Conservation (phyloP, 2,113 vertebrate species). For the Lepus timidus region DNA sequence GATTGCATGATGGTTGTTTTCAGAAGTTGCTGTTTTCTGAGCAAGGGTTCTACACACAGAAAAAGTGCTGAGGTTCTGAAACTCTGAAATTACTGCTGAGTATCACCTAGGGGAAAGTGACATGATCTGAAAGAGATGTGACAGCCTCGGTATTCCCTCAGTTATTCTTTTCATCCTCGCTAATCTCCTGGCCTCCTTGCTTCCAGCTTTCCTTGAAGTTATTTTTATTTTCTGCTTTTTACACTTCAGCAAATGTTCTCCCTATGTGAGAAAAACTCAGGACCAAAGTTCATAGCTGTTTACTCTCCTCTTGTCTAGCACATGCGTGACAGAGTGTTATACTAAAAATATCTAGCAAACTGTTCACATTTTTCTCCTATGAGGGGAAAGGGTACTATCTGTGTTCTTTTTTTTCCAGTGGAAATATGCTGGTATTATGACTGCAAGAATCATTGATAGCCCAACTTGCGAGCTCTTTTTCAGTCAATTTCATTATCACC, state of each 20-base stretch:
- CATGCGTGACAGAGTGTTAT: slow-evolving; percentile 63
- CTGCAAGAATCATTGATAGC: slow-evolving; percentile 38
- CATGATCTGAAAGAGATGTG: slow-evolving; percentile 57
- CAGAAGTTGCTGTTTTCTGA: slow-evolving; percentile 71
- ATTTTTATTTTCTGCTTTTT: slow-evolving; percentile 78
- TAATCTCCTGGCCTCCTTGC: slow-evolving; percentile 51
- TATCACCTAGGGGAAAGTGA: slow-evolving; percentile 22
- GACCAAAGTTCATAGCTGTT: slow-evolving; percentile 78
- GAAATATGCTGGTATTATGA: slow-evolving; percentile 50
- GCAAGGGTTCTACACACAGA: slow-evolving; percentile 21
- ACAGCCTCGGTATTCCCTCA: slow-evolving; percentile 43
- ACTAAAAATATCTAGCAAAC: slow-evolving; percentile 67
- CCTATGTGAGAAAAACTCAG: slow-evolving; percentile 30
- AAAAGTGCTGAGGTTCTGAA: slow-evolving; percentile 20
- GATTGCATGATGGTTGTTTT: slow-evolving; percentile 56
- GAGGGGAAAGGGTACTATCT: background rate
- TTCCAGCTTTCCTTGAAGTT: slow-evolving; percentile 27
- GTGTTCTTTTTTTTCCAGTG: slow-evolving; percentile 13
- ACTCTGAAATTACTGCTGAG: slow-evolving; percentile 70
- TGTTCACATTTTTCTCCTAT: background rate
- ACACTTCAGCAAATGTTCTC: slow-evolving; percentile 37
- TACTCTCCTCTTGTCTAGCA: slow-evolving; percentile 75
- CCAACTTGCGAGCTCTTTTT: slow-evolving; percentile 16
- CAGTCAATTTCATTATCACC: slow-evolving; percentile 44
- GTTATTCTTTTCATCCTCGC: slow-evolving; percentile 42